Evolutionary conservation across 1,140 invertebrate genomes (phyloP), one percentile per base, ranked within the genome.

Genomic region (Carcinoscorpius rotundicauda): DNA sequence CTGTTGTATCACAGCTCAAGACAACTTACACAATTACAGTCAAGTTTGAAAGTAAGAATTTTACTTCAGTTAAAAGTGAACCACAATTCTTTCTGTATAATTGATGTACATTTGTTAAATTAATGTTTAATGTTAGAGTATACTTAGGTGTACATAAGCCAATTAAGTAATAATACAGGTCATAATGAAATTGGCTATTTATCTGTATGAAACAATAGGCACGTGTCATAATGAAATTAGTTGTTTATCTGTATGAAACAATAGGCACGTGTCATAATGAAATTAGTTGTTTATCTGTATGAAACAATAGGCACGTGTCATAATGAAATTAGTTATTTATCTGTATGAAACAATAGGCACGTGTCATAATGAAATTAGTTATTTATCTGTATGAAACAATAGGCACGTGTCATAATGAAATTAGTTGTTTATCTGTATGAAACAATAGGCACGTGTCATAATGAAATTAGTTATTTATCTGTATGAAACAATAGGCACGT

Each of bases 1-100:
- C 81, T 67, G 73, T 82, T 51, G 73, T 79, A 52, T 77, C 81
- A 4, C 75, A 75, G 65, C 78, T 76, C 63, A 71, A 76, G 50
- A 77, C 80, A 60, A 71, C 73, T 50, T 79, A 81, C 64, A 78
- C 76, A 61, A 66, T 81, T 49, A 75, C 77, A 65, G 74, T 82
- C 61, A 73, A 69, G 4, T 73, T 72, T 29, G 73, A 72, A 69
- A 79, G 81, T 82, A 71, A 71, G 29, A 29, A 2, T 29, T 29
- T 29, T 65, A 11, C 5, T 61, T 61, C 4, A 51, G 1, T 52
- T 61, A 57, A 11, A 10, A 57, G 11, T 57, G 11, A 57, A 10
- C 11, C 10, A 57, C 10, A 57, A 11, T 10, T 10, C 10, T 11
- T 11, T 57, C 55, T 10, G 11, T 57, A 3, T 57, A 3, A 57